Percentiles rank a stretch among this genome's conserved stretches.
Conservation (phyloP, 2,113 vertebrate genomes). For the human region DNA sequence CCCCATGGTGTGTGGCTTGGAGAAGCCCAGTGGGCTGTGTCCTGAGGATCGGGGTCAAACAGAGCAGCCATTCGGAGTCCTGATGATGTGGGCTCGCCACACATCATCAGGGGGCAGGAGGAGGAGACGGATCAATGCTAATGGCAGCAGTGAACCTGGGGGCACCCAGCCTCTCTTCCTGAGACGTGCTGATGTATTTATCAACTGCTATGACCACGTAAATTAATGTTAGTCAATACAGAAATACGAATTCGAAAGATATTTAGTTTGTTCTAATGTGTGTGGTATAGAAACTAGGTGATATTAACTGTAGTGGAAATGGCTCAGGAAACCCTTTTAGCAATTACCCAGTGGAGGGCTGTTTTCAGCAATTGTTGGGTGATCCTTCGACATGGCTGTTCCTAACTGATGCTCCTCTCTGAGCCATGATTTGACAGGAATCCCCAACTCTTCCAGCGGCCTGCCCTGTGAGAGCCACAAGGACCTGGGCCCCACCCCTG, state of each 20-base stretch:
- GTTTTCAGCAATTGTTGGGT: neutral
- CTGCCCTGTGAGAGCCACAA: neutral
- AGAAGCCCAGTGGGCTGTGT: neutral
- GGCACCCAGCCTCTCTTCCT: neutral
- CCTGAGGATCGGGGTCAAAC: neutral
- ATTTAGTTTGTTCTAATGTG: neutral
- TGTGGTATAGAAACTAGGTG: neutral
- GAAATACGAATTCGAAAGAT: neutral
- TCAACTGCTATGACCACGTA: neutral
- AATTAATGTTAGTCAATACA: neutral
- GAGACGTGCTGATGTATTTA: rapidly evolving
- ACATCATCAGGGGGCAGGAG: neutral
- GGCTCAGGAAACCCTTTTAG: neutral
- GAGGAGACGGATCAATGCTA: neutral
- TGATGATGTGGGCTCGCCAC: neutral
- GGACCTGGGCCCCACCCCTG: rapidly evolving
- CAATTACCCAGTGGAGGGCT: rapidly evolving
- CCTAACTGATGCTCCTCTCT: neutral
- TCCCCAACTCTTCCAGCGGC: neutral
- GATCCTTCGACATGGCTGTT: neutral
- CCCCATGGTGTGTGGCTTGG: neutral
- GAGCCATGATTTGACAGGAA: neutral
- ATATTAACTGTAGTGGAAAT: neutral
- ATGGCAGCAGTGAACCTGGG: neutral
- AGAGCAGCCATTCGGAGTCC: neutral